A percentile compares a stretch with the other conserved stretches of the same genome.
These are phyloP conservation scores for Sarcophaga subvicina DNA, from an alignment of 2,888 invertebrate species.

Conservation along the genomic window DNA sequence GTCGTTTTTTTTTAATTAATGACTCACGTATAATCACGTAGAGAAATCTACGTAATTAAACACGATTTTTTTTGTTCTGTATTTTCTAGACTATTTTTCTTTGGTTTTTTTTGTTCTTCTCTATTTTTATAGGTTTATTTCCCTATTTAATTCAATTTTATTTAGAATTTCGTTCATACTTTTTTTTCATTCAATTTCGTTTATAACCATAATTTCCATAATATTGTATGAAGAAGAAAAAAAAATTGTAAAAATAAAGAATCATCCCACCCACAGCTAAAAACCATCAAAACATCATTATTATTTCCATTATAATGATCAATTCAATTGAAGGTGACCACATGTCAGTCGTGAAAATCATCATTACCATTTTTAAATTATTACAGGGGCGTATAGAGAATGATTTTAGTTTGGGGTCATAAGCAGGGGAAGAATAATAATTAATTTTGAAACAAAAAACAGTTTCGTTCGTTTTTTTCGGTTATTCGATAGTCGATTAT, in stretches of 20 bases:
- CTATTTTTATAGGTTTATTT: constrained; percentile 26
- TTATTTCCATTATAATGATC: constrained; percentile 5
- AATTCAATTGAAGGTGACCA: constrained; percentile 65
- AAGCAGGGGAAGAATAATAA: too few species aligned
- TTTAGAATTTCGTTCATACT: neutral
- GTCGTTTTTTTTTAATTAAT: constrained; percentile 39
- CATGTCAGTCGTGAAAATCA: constrained; percentile 57
- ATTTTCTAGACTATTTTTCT: neutral
- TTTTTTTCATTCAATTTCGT: neutral
- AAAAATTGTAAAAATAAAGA: constrained; percentile 23
- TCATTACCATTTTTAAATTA: constrained; percentile 19
- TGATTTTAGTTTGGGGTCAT: neutral
- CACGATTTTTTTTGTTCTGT: constrained; percentile 33
- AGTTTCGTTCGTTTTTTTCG: too few species aligned
- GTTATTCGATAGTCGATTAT: too few species aligned
- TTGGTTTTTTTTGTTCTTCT: neutral
- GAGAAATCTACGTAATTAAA: constrained; percentile 46
- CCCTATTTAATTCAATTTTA: constrained; percentile 48
- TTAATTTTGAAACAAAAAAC: too few species aligned
- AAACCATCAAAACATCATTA: neutral
- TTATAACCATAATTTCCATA: constrained; percentile 49
- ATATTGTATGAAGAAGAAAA: constrained; percentile 4
- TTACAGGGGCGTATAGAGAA: constrained; percentile 34
- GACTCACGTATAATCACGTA: constrained; percentile 40
- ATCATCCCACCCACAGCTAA: constrained; percentile 35